phyloP scores from a whole-genome alignment of 2,113 vertebrate genomes.

The Antigone vipio region DNA sequence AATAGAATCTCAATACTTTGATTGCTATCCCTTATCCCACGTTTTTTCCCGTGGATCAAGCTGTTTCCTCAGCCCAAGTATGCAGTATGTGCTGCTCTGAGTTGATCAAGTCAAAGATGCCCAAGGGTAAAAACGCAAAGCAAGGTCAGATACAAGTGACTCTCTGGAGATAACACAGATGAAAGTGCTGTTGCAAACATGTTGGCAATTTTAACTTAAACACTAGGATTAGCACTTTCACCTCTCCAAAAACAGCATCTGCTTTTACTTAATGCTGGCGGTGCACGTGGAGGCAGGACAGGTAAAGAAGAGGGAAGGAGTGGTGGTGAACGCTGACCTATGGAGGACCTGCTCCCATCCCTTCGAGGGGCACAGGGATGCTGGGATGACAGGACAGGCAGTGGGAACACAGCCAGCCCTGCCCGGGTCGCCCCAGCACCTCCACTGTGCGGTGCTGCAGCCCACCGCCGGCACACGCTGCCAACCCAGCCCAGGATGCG shows the following conservation, averaged over 20 bases:
- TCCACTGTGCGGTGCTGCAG: neutral
- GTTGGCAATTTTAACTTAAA: neutral
- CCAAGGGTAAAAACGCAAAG: neutral
- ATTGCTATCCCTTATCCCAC: neutral
- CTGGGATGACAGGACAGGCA: neutral
- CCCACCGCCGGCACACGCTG: neutral
- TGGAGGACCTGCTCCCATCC: neutral
- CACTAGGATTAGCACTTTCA: neutral
- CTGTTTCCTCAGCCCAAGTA: neutral
- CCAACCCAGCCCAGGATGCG: neutral
- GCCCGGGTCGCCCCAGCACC: neutral
- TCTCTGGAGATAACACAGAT: neutral
- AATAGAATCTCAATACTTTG: neutral
- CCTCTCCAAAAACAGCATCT: neutral
- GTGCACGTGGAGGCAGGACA: neutral
- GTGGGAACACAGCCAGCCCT: neutral
- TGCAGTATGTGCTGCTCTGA: neutral
- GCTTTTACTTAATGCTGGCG: accelerated
- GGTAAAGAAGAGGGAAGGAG: neutral
- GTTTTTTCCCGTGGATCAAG: neutral
- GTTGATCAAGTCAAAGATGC: neutral
- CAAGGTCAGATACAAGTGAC: neutral
- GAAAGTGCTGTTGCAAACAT: neutral
- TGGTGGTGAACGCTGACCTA: neutral
- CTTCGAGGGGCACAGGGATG: accelerated